phyloP scores from a whole-genome alignment of 2,888 invertebrate genomes.

The Nesidiocoris tenuis region DNA sequence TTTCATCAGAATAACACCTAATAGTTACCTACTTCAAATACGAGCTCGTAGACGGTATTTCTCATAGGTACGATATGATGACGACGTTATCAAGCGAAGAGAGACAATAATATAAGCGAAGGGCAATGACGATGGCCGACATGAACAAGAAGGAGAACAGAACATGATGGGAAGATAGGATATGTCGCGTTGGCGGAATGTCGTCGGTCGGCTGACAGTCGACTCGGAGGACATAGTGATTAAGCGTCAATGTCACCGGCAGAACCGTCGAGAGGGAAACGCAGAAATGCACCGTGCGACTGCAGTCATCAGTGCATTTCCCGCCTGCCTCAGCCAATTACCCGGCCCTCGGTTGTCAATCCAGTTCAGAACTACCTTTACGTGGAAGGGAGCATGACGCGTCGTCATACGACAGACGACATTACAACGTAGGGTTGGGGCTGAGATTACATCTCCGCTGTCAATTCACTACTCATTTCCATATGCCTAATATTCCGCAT shows the following conservation, averaged over 20 bases:
- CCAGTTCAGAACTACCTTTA: background rate
- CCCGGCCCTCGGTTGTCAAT: slow-evolving; percentile 6
- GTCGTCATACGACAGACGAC: background rate
- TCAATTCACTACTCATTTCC: slow-evolving; percentile 26
- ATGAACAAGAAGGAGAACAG: background rate
- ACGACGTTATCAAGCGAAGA: no score
- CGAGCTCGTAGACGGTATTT: no score
- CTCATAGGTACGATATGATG: no score
- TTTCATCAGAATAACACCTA: no score
- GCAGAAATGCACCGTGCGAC: slow-evolving; percentile 20
- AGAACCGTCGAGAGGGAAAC: slow-evolving; percentile 4
- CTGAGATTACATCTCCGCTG: slow-evolving; percentile 17
- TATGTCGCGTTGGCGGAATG: slow-evolving; percentile 2
- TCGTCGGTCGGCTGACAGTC: slow-evolving; percentile 12
- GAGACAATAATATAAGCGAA: no score
- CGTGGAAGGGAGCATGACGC: background rate
- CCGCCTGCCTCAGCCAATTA: slow-evolving; percentile 28
- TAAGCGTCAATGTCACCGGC: slow-evolving; percentile 39
- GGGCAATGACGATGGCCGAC: background rate
- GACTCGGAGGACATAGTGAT: slow-evolving; percentile 20
- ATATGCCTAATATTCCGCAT: slow-evolving; percentile 15
- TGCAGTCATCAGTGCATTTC: slow-evolving; percentile 34
- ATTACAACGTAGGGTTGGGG: background rate
- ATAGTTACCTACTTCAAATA: no score
- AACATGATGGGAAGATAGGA: slow-evolving; percentile 1